phyloP scores from a whole-genome alignment of 2,888 invertebrate species.

The Euphydryas editha region DNA sequence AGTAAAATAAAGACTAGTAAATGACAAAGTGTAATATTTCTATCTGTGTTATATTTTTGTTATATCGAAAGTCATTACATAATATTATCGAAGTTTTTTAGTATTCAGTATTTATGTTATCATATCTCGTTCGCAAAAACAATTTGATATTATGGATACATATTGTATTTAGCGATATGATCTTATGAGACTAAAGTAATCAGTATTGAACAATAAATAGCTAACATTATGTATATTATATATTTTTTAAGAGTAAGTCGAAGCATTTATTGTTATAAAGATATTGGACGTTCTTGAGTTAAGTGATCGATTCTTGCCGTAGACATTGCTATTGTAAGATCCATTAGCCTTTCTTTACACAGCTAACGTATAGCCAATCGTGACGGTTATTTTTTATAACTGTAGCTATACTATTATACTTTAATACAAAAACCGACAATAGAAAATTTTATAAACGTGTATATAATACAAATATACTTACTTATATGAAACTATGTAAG shows the following conservation, averaged over 20 bases:
- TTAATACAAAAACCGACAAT: too few relatives aligned
- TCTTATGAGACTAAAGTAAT: neutral
- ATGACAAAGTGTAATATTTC: too few relatives aligned
- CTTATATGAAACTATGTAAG: too few relatives aligned
- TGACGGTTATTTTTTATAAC: neutral
- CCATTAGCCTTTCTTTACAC: neutral
- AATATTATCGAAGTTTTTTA: neutral
- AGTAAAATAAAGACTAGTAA: too few relatives aligned
- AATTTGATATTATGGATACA: neutral
- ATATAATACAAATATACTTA: too few relatives aligned
- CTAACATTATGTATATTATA: neutral
- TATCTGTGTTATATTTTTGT: too few relatives aligned
- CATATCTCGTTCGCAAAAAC: neutral
- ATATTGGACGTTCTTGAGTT: neutral
- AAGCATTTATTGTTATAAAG: too few relatives aligned
- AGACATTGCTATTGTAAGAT: neutral
- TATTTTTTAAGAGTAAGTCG: neutral
- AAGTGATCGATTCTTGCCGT: neutral
- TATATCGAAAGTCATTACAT: neutral
- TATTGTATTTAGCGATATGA: neutral
- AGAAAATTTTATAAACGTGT: too few relatives aligned
- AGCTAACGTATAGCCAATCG: neutral
- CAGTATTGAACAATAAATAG: neutral
- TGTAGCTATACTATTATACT: too few relatives aligned
- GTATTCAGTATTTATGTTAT: neutral